A percentile compares a stretch with the other conserved stretches of the same genome.
phyloP scores from a whole-genome alignment of 2,888 invertebrate species.

The Oligia fasciuncula region DNA sequence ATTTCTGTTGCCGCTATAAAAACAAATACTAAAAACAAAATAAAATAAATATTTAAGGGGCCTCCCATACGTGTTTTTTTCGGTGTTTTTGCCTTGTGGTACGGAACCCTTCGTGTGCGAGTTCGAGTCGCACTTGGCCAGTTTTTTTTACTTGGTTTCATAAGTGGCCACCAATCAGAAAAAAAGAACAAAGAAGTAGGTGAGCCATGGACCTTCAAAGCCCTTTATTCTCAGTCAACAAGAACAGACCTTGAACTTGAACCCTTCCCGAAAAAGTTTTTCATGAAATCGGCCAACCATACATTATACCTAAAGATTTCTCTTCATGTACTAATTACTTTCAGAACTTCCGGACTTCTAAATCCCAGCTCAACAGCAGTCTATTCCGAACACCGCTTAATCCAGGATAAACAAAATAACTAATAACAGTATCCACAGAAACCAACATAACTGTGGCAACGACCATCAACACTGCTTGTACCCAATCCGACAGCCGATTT shows the following conservation, averaged over 20 bases:
- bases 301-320: neutral
- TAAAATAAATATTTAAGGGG: too few relatives aligned
- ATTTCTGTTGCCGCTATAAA: too few relatives aligned
- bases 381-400: slow-evolving; percentile 40
- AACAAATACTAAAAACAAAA: too few relatives aligned
- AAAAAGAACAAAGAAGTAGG: neutral
- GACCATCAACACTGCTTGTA: slow-evolving; percentile 67
- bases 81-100: too few relatives aligned
- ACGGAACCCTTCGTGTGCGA: too few relatives aligned
- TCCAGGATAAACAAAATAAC: slow-evolving; percentile 44
- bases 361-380: neutral
- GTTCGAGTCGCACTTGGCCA: too few relatives aligned
- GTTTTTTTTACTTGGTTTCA: too few relatives aligned
- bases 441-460: slow-evolving; percentile 45
- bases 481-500: slow-evolving; percentile 69
- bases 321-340: neutral
- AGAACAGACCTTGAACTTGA: neutral
- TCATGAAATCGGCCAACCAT: neutral
- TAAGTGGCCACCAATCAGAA: too few relatives aligned
- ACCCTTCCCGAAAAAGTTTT: neutral
- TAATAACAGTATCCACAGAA: slow-evolving; percentile 34
- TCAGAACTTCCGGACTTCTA: neutral
- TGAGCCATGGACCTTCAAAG: too few relatives aligned
- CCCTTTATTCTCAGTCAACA: neutral
- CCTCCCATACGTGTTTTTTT: too few relatives aligned